A percentile compares a stretch with the other conserved stretches of the same genome.
phyloP scores from a whole-genome alignment of 2,888 invertebrate genomes.

The Calameuta filiformis region DNA sequence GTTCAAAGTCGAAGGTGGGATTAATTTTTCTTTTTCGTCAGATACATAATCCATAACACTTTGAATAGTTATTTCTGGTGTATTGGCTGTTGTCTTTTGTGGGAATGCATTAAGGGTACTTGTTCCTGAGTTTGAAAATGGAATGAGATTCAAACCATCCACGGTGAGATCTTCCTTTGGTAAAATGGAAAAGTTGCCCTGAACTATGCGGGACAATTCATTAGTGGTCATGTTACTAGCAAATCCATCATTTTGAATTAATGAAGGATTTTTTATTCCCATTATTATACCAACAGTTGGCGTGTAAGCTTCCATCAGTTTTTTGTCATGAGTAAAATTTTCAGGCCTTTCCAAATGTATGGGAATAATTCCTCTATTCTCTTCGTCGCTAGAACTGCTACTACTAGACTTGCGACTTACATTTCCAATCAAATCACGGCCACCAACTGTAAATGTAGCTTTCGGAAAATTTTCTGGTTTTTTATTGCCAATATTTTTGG shows the following conservation, averaged over 20 bases:
- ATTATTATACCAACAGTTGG: conserved; percentile 77
- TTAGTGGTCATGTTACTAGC: not conserved
- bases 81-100: conserved; percentile 65
- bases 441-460: conserved; percentile 56
- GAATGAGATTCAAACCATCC: conserved; percentile 33
- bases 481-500: conserved; percentile 39
- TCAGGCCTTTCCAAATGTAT: conserved; percentile 41
- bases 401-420: conserved; percentile 67
- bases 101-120: conserved; percentile 48
- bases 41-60: conserved; percentile 36
- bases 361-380: conserved; percentile 66
- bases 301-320: conserved; percentile 69
- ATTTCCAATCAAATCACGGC: conserved; percentile 64
- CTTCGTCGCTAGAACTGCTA: conserved; percentile 70
- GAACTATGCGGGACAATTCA: conserved; percentile 4
- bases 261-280: conserved; percentile 52
- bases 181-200: not conserved
- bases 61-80: conserved; percentile 74
- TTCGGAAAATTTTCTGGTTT: conserved; percentile 36
- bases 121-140: conserved; percentile 27
- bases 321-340: conserved; percentile 48
- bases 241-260: conserved; percentile 30
- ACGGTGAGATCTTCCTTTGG: conserved; percentile 14
- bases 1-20: conserved; percentile 70
- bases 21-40: conserved; percentile 59